phyloP scores from a whole-genome alignment of 1,140 invertebrate species.

The Drosophila melanogaster region Release_6_plus_ISO1_MT NT_033779.5:1162501-1163000 shows the following conservation, averaged over 20 bases:
- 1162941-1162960: too few relatives aligned
- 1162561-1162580: not conserved
- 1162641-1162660: constrained; percentile 3
- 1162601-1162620: constrained; percentile 24
- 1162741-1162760: constrained; percentile 5
- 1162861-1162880: too few relatives aligned
- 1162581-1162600: not conserved
- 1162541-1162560: constrained; percentile 11
- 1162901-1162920: not conserved
- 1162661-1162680: not conserved
- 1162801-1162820: constrained; percentile 10
- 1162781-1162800: constrained; percentile 4
- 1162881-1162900: not conserved
- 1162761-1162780: constrained; percentile 7
- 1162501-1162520: constrained; percentile 75
- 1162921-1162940: too few relatives aligned
- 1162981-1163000: constrained; percentile 52
- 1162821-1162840: not conserved
- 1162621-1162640: constrained; percentile 41
- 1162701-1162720: constrained; percentile 20
- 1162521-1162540: constrained; percentile 24
- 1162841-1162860: not conserved
- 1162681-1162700: constrained; percentile 63
- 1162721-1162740: constrained; percentile 16
- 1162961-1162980: too few relatives aligned